Conservation (phyloP, 2,797 vertebrate species). For the Pangasius macronema region DNA sequence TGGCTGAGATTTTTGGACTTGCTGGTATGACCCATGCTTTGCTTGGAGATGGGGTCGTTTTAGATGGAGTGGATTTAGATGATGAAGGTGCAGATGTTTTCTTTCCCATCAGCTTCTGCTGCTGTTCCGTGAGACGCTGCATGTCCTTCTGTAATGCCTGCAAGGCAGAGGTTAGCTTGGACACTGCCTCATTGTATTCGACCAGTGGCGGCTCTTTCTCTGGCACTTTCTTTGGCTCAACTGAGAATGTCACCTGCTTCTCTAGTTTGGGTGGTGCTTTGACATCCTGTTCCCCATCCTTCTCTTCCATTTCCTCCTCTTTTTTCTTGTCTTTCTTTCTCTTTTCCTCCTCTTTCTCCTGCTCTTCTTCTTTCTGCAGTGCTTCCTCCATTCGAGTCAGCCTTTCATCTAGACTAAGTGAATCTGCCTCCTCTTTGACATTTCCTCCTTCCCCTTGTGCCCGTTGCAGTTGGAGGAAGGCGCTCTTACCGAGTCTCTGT, state of each 20-base stretch:
- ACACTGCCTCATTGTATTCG: constrained; percentile 88
- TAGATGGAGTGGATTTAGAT: constrained; percentile 60
- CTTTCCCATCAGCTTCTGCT: constrained; percentile 82
- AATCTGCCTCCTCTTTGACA: constrained; percentile 55
- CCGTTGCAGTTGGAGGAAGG: constrained; percentile 85
- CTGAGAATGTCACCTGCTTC: constrained; percentile 88
- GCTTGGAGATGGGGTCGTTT: constrained; percentile 64
- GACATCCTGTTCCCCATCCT: constrained; percentile 52
- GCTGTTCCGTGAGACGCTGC: constrained; percentile 89
- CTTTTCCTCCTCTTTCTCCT: constrained; percentile 58
- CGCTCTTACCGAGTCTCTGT: constrained; percentile 86
- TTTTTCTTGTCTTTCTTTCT: constrained; percentile 62
- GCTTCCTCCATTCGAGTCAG: constrained; percentile 78
- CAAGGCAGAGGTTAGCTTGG: constrained; percentile 84
- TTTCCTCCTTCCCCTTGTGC: constrained; percentile 72
- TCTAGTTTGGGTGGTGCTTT: constrained; percentile 67
- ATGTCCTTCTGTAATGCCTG: constrained; percentile 86
- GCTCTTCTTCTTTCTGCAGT: constrained; percentile 64
- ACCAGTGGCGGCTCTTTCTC: constrained; percentile 66
- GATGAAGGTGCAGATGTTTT: constrained; percentile 58
- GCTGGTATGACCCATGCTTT: constrained; percentile 81
- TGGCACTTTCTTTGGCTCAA: constrained; percentile 72
- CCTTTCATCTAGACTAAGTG: constrained; percentile 74
- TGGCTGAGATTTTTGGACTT: constrained; percentile 44
- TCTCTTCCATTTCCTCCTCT: constrained; percentile 53